Conservation (phyloP, 1,140 invertebrate species). For the Proales similis region DNA sequence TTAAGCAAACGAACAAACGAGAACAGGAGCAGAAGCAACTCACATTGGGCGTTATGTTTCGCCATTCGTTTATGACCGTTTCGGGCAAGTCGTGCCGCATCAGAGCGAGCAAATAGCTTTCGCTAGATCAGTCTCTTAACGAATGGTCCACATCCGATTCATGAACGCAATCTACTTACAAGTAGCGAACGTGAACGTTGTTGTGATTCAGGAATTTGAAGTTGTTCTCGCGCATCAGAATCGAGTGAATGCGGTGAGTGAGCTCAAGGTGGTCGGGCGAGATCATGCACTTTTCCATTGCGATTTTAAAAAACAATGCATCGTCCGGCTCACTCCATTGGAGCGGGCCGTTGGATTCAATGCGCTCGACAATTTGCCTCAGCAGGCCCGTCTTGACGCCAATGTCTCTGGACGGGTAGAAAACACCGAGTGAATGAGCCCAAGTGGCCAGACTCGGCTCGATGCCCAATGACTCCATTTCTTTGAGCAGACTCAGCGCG, state of each 20-base stretch:
- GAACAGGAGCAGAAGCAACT: background rate
- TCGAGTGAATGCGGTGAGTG: background rate
- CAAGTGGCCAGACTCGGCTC: conserved; percentile 25
- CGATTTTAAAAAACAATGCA: conserved; percentile 22
- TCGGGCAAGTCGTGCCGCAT: conserved; percentile 12
- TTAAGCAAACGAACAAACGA: background rate
- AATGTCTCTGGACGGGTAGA: conserved; percentile 27
- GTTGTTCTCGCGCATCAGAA: conserved; percentile 20
- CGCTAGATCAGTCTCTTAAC: background rate
- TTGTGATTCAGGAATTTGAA: conserved; percentile 27
- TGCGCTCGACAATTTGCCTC: conserved; percentile 5
- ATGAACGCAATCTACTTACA: conserved; percentile 3
- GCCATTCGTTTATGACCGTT: conserved; percentile 30
- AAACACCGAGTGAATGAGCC: conserved; percentile 9
- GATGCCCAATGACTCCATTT: conserved; percentile 27
- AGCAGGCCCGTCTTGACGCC: conserved; percentile 14
- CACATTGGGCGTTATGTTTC: conserved; percentile 30
- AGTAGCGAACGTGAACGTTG: conserved; percentile 10
- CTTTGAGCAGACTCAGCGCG: conserved; percentile 17
- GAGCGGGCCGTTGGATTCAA: conserved; percentile 6
- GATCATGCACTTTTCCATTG: conserved; percentile 21
- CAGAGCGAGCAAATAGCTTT: conserved; percentile 5
- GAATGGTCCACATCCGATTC: too few species aligned
- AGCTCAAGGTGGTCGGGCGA: background rate
- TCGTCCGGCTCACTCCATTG: conserved; percentile 23